Percentiles rank a stretch among this genome's conserved stretches.
Evolutionary conservation across 2,113 vertebrate species (phyloP).

Genomic region (Ammodytes dubius): DNA sequence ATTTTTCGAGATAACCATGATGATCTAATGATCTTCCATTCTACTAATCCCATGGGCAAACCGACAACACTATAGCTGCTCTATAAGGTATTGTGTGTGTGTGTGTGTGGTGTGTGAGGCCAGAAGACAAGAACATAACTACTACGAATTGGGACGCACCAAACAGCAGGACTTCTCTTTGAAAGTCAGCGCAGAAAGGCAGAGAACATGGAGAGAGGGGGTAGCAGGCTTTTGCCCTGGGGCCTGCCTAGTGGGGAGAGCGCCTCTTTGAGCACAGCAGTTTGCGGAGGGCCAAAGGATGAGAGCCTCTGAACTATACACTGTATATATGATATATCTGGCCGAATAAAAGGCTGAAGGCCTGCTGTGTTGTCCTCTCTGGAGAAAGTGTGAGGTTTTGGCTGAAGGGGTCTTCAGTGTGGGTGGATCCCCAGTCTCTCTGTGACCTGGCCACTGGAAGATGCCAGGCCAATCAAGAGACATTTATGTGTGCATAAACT

Average conservation of each 20-base stretch:
- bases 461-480: constrained; percentile 62
- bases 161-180: constrained; percentile 80
- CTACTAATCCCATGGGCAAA: constrained; percentile 24
- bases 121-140: constrained; percentile 72
- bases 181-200: constrained; percentile 66
- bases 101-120: too few relatives aligned
- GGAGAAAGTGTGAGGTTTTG: constrained; percentile 46
- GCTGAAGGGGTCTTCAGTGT: constrained; percentile 54
- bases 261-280: constrained; percentile 71
- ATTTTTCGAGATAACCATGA: neutral
- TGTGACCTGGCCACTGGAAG: constrained; percentile 72
- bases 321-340: constrained; percentile 54
- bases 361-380: constrained; percentile 64
- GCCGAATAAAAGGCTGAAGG: constrained; percentile 68
- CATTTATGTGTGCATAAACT: constrained; percentile 33
- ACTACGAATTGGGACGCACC: constrained; percentile 70
- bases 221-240: constrained; percentile 62
- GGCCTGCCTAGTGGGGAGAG: constrained; percentile 65
- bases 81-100: constrained; percentile 53
- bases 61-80: constrained; percentile 19
- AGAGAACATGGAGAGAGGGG: constrained; percentile 59
- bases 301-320: constrained; percentile 70
- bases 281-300: constrained; percentile 73
- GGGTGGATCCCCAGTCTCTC: constrained; percentile 60
- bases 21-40: neutral